Percentiles rank a stretch among this genome's conserved stretches.
phyloP scores from a whole-genome alignment of 2,113 vertebrate species.

The Rhodinocichla rosea region DNA sequence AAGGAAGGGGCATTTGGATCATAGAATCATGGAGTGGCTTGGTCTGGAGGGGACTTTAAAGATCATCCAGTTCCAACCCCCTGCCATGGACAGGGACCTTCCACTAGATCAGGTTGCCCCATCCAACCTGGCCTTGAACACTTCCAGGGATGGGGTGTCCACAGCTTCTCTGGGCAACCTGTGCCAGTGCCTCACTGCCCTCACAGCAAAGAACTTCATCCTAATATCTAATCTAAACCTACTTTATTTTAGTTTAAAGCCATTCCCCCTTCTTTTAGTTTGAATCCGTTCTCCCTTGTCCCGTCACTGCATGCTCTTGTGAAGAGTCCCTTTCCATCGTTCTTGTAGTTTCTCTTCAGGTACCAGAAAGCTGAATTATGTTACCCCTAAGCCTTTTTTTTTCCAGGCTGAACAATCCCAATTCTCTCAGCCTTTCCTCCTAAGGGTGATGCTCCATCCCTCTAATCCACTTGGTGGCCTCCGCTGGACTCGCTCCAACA shows the following conservation, averaged over 20 bases:
- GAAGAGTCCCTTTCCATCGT: not conserved
- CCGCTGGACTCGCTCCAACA: not conserved
- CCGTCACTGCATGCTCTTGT: too few relatives aligned
- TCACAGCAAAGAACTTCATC: not conserved
- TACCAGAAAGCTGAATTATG: not conserved
- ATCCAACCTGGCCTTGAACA: not conserved
- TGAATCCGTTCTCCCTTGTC: not conserved
- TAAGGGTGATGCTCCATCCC: not conserved
- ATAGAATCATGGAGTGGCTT: not conserved
- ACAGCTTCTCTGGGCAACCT: not conserved
- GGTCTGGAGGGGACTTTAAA: not conserved
- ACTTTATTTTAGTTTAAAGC: not conserved
- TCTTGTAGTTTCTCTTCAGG: not conserved
- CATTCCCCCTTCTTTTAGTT: not conserved
- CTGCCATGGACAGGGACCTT: not conserved
- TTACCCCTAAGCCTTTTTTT: too few relatives aligned
- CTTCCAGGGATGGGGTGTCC: not conserved
- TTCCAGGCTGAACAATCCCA: not conserved
- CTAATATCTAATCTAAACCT: not conserved
- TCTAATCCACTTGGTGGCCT: not conserved
- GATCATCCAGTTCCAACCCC: not conserved
- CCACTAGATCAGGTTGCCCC: not conserved
- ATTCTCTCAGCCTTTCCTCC: not conserved
- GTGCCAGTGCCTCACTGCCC: not conserved
- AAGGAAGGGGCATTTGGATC: not conserved